Evolutionary conservation across 2,888 invertebrate species (phyloP).

Genomic region (Disparrhopalites patrizii): DNA sequence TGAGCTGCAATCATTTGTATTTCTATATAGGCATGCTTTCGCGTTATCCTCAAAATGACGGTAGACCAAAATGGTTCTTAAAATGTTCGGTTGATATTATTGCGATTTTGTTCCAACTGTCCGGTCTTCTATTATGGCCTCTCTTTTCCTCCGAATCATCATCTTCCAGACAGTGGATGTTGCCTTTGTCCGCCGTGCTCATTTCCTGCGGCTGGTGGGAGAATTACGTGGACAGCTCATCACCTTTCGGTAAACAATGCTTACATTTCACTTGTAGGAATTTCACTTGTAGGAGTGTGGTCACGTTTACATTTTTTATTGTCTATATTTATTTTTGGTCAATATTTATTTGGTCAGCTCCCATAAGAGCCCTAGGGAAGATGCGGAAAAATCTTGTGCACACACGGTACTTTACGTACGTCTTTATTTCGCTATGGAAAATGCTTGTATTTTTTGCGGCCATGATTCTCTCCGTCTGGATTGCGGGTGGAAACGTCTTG

Average conservation of each 20-base stretch:
- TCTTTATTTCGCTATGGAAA: constrained; percentile 90
- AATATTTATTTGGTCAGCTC: too few species aligned
- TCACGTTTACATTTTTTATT: too few species aligned
- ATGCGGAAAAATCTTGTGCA: constrained; percentile 73
- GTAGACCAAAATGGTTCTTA: constrained; percentile 44
- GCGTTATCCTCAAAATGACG: constrained; percentile 72
- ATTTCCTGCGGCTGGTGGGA: constrained; percentile 98
- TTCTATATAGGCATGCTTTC: constrained; percentile 65
- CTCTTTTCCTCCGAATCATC: constrained; percentile 60
- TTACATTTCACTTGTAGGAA: not conserved
- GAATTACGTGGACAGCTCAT: constrained; percentile 85
- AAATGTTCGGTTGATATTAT: constrained; percentile 62
- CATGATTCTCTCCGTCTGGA: constrained; percentile 67
- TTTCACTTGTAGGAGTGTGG: not conserved
- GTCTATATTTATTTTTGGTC: too few species aligned
- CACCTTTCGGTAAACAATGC: constrained; percentile 65
- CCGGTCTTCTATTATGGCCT: constrained; percentile 91
- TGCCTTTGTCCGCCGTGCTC: constrained; percentile 77
- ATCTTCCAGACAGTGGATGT: constrained; percentile 66
- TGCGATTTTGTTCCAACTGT: constrained; percentile 82
- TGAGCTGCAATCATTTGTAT: not conserved
- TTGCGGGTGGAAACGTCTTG: constrained; percentile 70
- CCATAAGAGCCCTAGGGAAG: constrained; percentile 60
- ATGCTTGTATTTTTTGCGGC: constrained; percentile 73
- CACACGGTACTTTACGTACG: constrained; percentile 83